Evolutionary conservation across 2,797 vertebrate species (phyloP).

Genomic region (Prionace glauca): DNA sequence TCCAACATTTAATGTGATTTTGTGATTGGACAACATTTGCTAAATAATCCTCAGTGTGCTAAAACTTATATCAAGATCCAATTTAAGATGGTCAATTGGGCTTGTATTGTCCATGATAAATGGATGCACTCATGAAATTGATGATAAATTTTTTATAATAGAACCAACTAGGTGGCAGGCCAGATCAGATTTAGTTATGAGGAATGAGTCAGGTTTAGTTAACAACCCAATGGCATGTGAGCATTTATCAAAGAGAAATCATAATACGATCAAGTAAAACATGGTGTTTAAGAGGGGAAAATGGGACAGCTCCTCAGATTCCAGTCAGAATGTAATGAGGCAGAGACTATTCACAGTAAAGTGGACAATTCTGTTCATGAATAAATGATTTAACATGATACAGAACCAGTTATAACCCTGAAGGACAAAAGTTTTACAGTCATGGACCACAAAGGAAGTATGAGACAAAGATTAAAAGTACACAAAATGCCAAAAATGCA

Average conservation of each 20-base stretch:
- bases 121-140: no score
- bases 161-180: not conserved
- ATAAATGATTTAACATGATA: not conserved
- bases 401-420: not conserved
- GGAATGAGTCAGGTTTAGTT: not conserved
- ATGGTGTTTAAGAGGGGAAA: not conserved
- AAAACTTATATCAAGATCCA: no score
- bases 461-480: no score
- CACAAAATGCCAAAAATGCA: no score
- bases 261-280: not conserved
- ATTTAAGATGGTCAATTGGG: no score
- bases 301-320: not conserved
- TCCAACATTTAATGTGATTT: no score
- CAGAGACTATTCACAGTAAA: not conserved
- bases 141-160: not conserved
- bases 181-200: not conserved
- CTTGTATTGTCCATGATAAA: not conserved
- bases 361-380: not conserved
- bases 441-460: not conserved
- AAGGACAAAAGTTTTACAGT: not conserved
- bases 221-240: not conserved
- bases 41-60: no score
- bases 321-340: not conserved
- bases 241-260: not conserved
- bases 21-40: no score